Base-by-base conservation (phyloP, 1,140 invertebrate species). In the Portunus trituberculatus region DNA sequence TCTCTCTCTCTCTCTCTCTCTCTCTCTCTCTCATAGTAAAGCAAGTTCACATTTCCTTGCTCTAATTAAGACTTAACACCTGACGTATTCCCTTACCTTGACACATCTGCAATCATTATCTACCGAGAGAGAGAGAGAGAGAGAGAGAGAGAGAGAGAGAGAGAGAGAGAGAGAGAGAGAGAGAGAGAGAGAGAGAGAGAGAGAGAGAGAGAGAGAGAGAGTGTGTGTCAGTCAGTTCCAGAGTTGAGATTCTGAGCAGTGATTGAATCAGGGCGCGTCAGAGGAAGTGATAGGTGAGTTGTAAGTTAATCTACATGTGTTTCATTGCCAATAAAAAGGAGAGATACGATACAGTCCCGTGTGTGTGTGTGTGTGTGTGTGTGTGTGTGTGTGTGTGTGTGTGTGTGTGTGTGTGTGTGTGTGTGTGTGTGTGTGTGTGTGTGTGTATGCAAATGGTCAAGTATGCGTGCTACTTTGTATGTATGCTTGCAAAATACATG, bases 231-330 rank as follows among this genome's bases (percentile, higher is more conserved):
- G 31, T 25, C 1, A 39, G 12, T 39, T 8, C 20, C 14, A 0
- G n/a, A 20, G 32, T 10, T 39, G 87, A 32, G 87, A n/a, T 10
- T n/a, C 32, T 16, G 87, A 1, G 87, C 25, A 10, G 87, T 39
- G 31, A 32, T n/a, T n/a, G 14, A 39, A 89, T n/a, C 46, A 48
- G 4, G 10, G 87, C 10, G 31, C 4, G 31, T n/a, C 32, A n/a
- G 84, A 39, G 31, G 31, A n/a, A 39, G 87, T 2, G 32, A 32
- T 39, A 16, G 31, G 46, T 25, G 86, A 28, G 29, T 6, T 32
- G 28, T 45, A 46, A 90, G 32, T 90, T n/a, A 46, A 90, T 90
- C 88, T 90, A 32, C 88, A 90, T 90, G 67, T n/a, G 25, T 76
- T 76, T n/a, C 67, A 76, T 76, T 7, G 67, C 67, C 67, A 59